Conservation (phyloP, 2,888 invertebrate genomes). For the Eilema caniola region DNA sequence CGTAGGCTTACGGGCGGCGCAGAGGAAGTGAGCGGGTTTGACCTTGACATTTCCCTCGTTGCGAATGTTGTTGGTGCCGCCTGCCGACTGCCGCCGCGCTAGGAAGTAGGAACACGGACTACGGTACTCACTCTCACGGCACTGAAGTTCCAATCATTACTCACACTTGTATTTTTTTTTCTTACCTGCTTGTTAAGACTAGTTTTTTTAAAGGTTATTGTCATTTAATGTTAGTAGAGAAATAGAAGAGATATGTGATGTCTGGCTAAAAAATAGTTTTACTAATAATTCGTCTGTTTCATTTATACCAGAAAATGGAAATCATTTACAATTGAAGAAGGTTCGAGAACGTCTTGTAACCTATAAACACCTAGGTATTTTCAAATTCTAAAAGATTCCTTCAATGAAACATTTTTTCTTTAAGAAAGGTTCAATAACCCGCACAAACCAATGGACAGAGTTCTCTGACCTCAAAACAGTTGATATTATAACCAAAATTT, state of each 20-base stretch:
- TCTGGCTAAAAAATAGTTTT: background rate
- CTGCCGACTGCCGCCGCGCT: conserved; percentile 30
- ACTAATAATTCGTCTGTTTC: background rate
- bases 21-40: conserved; percentile 82
- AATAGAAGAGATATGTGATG: background rate
- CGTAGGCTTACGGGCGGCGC: conserved; percentile 50
- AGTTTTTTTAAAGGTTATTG: conserved; percentile 13
- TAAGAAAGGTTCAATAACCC: conserved; percentile 3
- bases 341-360: background rate
- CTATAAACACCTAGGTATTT: background rate
- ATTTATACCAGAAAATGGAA: too few species aligned
- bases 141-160: conserved; percentile 46
- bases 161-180: conserved; percentile 24
- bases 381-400: background rate
- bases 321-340: background rate
- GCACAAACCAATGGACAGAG: background rate
- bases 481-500: background rate
- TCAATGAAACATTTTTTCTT: background rate
- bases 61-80: conserved; percentile 60
- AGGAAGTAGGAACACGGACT: conserved; percentile 52
- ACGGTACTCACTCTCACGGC: conserved; percentile 50
- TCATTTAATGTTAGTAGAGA: background rate
- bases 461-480: background rate
- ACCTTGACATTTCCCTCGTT: conserved; percentile 83
- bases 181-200: conserved; percentile 1